Base-by-base conservation (phyloP, 2,113 vertebrate species). In the Microcebus murinus region DNA sequence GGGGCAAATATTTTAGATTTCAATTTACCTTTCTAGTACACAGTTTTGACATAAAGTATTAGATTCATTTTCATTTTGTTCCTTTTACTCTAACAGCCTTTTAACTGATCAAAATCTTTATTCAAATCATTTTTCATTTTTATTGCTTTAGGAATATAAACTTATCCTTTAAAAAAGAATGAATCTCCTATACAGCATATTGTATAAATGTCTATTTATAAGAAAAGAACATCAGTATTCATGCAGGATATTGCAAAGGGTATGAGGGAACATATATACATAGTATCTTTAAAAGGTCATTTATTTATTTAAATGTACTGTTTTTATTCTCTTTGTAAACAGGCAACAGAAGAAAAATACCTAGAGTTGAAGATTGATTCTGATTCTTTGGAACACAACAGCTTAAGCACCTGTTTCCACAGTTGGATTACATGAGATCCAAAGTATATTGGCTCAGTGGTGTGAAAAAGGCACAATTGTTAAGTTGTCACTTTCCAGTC, bases 321-420 rank as follows among this genome's bases (percentile, higher is more conserved):
- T 94, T 29, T 95, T 95, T 88, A 84, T 96, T 96, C 97, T 97
- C 25, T 97, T 95, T 96, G 63, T 67, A 36, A 97, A 98, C 98
- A 98, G 98, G 98, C 98, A 84, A 91, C 91, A 97, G 68, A 97
- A 95, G 92, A 90, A 87, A 93, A 95, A 92, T 42, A 50, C 77
- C 76, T 70, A 73, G 94, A 91, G 42, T 34, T 97, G 97, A 98
- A 98, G 98, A 98, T 97, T 23, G 87, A 73, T 96, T 98, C 92
- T 87, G 96, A 97, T 95, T 97, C 93, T 96, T 96, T 97, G 91
- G 97, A 95, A 96, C 98, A 97, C 76, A 88, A 95, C 97, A 97
- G 95, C 93, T 92, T 96, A 97, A 98, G 89, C 96, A 94, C 73
- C 97, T 85, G 20, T 71, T 98, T 91, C 95, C 94, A 94, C 79